Evolutionary conservation across 2,888 invertebrate genomes (phyloP).

Genomic region (Agrotis segetum): DNA sequence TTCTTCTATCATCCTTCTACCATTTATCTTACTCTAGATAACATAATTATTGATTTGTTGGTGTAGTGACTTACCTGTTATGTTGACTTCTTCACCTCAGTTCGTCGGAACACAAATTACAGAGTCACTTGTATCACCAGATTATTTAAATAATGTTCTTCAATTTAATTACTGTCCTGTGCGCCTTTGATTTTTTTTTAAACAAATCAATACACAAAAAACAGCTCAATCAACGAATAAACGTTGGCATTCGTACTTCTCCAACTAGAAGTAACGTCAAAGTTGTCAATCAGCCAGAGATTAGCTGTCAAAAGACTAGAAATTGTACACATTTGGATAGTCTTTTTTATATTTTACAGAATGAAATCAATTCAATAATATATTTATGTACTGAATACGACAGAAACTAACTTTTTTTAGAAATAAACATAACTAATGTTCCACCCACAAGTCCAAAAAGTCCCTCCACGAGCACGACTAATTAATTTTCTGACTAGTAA

Average conservation of each 20-base stretch:
- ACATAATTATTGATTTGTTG: slow-evolving; percentile 46
- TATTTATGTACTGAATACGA: too few species aligned
- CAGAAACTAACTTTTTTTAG: neutral
- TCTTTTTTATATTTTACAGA: too few species aligned
- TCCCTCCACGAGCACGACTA: too few species aligned
- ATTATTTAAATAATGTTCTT: slow-evolving; percentile 45
- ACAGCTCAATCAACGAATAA: slow-evolving; percentile 69
- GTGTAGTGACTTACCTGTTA: slow-evolving; percentile 49
- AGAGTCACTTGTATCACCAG: slow-evolving; percentile 32
- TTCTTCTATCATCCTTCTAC: slow-evolving; percentile 18
- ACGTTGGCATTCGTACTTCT: slow-evolving; percentile 60
- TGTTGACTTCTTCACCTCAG: slow-evolving; percentile 37
- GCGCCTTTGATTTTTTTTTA: slow-evolving; percentile 58
- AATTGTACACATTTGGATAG: too few species aligned
- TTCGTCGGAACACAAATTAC: slow-evolving; percentile 29
- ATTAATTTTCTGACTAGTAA: slow-evolving; percentile 28
- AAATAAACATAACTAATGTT: neutral
- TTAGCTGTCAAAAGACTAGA: slow-evolving; percentile 29
- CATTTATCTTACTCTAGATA: slow-evolving; percentile 23
- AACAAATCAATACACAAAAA: slow-evolving; percentile 76
- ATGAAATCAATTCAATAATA: neutral
- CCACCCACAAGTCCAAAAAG: neutral
- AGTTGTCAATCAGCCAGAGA: slow-evolving; percentile 31
- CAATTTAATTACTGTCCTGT: slow-evolving; percentile 54
- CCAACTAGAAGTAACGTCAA: slow-evolving; percentile 31